Evolutionary conservation across 2,888 invertebrate genomes (phyloP), one percentile per base, ranked within the genome.

Genomic region (Macrophya alboannulata): DNA sequence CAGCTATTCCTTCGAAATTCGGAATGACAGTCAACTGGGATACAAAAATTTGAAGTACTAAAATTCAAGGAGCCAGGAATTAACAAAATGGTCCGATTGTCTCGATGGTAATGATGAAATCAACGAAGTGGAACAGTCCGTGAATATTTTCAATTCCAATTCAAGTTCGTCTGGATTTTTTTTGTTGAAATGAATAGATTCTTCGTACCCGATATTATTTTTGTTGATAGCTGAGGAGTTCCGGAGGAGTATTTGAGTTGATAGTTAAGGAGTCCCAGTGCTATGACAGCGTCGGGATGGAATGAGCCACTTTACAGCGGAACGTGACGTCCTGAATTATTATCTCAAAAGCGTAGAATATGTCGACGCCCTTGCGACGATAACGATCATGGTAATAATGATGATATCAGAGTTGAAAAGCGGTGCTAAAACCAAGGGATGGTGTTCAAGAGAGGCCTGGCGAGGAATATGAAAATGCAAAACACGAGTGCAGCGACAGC

Each of bases 261-360:
- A n/a, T n/a, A n/a, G n/a, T n/a, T n/a, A n/a, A n/a, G 17, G 25
- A 74, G 21, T 45, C 45, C 43, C 17, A 21, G 10, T 45, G 43
- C 9, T 45, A 74, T 74, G 45, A 74, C 72, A 74, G 25, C 43
- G 72, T 74, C 15, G 72, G n/a, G 45, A 74, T 74, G 72, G 43
- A 43, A 45, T 74, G 45, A 74, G 31, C 72, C 72, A 74, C 72
- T 74, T 74, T 45, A 74, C 8, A 74, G 9, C 9, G n/a, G 72
- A 25, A 74, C 72, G 72, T 74, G 72, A 74, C 72, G 45, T 45
- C n/a, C 45, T 45, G 45, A 74, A 74, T 74, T 74, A 74, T 74
- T 74, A 74, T 74, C 43, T 74, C 72, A 74, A 74, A 74, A 74
- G 72, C 72, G 72, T 45, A 74, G 72, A 74, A 74, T 74, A 74